Evolutionary conservation across 2,113 vertebrate genomes (phyloP).

Genomic region (Antigone vipio): DNA sequence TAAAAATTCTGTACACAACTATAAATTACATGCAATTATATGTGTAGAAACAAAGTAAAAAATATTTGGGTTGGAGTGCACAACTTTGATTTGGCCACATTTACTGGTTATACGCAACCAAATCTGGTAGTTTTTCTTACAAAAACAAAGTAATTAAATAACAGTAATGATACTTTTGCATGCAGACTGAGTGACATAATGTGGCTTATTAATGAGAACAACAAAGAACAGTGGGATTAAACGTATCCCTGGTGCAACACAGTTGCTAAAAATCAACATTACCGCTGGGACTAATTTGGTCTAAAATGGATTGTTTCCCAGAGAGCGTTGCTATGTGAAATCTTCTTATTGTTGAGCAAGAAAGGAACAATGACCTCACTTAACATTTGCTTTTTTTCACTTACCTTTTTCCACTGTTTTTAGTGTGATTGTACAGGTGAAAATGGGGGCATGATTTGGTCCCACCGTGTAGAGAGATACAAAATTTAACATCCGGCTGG

Average conservation of each 20-base stretch:
- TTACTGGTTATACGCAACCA: constrained; percentile 45
- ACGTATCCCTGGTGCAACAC: constrained; percentile 8
- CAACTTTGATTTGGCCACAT: constrained; percentile 68
- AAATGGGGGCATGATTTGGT: neutral
- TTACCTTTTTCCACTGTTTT: neutral
- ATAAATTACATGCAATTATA: constrained; percentile 78
- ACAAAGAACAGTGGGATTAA: constrained; percentile 38
- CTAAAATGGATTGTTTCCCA: constrained; percentile 37
- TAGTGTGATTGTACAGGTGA: neutral
- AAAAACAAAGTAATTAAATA: constrained; percentile 67
- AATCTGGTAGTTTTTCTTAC: constrained; percentile 59
- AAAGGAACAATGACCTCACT: neutral
- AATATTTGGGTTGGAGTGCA: constrained; percentile 74
- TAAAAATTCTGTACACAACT: constrained; percentile 68
- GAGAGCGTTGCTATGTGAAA: neutral
- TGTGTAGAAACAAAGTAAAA: constrained; percentile 68
- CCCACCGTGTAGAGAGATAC: neutral
- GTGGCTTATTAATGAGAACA: constrained; percentile 61
- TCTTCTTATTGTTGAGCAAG: constrained; percentile 10
- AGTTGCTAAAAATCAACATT: constrained; percentile 39
- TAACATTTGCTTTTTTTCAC: neutral
- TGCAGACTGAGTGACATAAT: constrained; percentile 31
- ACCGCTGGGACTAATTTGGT: constrained; percentile 22
- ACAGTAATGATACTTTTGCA: constrained; percentile 46
- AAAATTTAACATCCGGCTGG: neutral